A percentile compares a stretch with the other conserved stretches of the same genome.
Evolutionary conservation across 2,888 invertebrate species (phyloP).

Genomic region (Plemyria rubiginata): DNA sequence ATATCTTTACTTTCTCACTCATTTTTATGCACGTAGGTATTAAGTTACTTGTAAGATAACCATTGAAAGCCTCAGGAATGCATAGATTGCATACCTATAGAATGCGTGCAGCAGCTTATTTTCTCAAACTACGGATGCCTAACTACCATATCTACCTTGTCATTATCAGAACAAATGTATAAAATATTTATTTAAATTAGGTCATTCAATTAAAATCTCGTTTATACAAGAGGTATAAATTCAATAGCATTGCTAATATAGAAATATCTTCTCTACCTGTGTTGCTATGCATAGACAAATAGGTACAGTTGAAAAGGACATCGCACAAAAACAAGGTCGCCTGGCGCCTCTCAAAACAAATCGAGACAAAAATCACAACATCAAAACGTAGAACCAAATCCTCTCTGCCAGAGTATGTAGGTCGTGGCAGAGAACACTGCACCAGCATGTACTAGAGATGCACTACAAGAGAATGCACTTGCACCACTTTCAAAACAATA

Average conservation of each 20-base stretch:
- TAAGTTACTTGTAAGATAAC: background rate
- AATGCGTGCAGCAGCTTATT: too few relatives aligned
- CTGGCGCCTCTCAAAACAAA: conserved; percentile 11
- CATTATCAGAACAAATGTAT: too few relatives aligned
- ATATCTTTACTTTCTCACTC: too few relatives aligned
- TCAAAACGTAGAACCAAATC: background rate
- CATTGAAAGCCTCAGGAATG: too few relatives aligned
- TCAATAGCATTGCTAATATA: conserved; percentile 9
- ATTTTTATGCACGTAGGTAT: background rate
- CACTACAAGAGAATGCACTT: background rate
- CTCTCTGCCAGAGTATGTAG: background rate
- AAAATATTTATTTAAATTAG: background rate
- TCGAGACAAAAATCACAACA: background rate
- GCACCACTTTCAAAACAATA: conserved; percentile 9
- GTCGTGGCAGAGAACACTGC: conserved; percentile 1
- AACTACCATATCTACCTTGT: too few relatives aligned
- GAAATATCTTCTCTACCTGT: background rate
- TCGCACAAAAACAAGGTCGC: conserved; percentile 28
- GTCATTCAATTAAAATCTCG: background rate
- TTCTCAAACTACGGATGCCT: too few relatives aligned
- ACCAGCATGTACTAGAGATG: background rate
- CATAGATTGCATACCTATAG: too few relatives aligned
- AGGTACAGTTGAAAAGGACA: conserved; percentile 23
- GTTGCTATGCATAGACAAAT: conserved; percentile 18
- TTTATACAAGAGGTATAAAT: background rate